A percentile compares a stretch with the other conserved stretches of the same genome.
These are phyloP conservation scores for Ptychochromis oligacanthus DNA, from an alignment of 2,113 vertebrate genomes.

Conservation along the genomic window DNA sequence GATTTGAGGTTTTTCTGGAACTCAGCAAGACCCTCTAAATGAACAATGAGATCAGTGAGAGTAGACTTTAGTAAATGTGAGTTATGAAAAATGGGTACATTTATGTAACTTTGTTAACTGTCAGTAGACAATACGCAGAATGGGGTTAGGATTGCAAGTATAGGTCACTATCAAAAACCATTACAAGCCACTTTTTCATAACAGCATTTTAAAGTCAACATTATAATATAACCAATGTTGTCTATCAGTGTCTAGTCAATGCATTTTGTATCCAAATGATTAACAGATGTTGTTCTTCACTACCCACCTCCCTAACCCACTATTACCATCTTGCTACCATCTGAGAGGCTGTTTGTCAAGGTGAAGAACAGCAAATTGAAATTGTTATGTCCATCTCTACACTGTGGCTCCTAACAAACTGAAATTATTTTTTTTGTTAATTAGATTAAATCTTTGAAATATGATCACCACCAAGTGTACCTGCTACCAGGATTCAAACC, in stretches of 20 bases:
- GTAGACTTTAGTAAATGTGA: background rate
- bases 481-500: background rate
- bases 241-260: background rate
- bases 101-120: background rate
- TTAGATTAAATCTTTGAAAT: background rate
- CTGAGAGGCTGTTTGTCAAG: background rate
- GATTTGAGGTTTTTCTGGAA: constrained; percentile 17
- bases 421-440: background rate
- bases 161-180: background rate
- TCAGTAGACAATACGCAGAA: background rate
- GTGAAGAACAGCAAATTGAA: background rate
- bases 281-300: background rate
- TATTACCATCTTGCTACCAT: background rate
- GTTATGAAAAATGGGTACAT: background rate
- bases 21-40: constrained; percentile 4
- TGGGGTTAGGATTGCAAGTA: background rate
- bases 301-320: background rate
- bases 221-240: background rate
- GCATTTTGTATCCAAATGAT: background rate
- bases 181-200: background rate
- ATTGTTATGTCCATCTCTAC: background rate
- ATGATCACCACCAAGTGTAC: background rate
- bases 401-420: background rate
- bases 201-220: background rate
- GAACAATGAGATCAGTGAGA: background rate